Evolutionary conservation across 2,888 invertebrate species (phyloP).

Genomic region (Watsonalla cultraria): DNA sequence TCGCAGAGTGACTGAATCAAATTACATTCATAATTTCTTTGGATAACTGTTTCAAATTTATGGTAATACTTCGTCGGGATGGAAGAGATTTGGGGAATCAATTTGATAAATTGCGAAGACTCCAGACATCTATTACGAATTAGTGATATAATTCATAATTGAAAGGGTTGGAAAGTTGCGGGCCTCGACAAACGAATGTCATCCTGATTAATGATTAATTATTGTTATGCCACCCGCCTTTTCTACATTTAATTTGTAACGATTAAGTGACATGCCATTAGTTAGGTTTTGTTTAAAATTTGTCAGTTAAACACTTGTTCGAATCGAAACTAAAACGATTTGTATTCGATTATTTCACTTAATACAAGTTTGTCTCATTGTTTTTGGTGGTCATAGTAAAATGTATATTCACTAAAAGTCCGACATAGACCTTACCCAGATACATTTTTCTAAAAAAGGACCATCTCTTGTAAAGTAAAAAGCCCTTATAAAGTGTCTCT

Average conservation of each 20-base stretch:
- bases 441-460: too few species aligned
- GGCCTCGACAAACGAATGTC: constrained; percentile 66
- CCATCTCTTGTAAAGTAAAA: too few species aligned
- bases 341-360: too few species aligned
- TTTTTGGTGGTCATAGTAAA: too few species aligned
- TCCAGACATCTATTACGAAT: constrained; percentile 70
- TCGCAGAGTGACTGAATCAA: constrained; percentile 46
- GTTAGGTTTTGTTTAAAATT: constrained; percentile 7
- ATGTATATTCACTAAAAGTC: too few species aligned
- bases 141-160: constrained; percentile 75
- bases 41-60: constrained; percentile 68
- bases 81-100: constrained; percentile 63
- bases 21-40: constrained; percentile 66
- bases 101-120: constrained; percentile 73
- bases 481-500: too few species aligned
- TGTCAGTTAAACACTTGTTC: neutral
- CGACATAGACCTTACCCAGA: too few species aligned
- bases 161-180: constrained; percentile 69
- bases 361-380: too few species aligned
- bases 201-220: constrained; percentile 69
- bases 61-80: constrained; percentile 52
- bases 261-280: constrained; percentile 28
- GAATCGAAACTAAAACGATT: neutral
- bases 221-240: constrained; percentile 61
- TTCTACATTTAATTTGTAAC: constrained; percentile 30